Percentiles rank a stretch among this genome's conserved stretches.
Evolutionary conservation across 2,113 vertebrate species (phyloP).

Genomic region (Alligator mississippiensis): DNA sequence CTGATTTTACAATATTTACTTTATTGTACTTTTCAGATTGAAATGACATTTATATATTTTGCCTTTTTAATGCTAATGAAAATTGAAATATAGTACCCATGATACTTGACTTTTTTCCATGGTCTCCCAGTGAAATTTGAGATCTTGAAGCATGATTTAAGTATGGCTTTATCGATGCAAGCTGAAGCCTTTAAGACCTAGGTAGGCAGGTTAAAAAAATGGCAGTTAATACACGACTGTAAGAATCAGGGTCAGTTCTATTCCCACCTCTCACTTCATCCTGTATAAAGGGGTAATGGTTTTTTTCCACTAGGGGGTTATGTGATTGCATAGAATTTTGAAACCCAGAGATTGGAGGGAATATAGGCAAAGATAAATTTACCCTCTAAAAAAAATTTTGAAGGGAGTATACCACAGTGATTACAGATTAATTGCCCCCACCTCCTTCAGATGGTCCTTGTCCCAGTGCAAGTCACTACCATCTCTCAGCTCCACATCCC

Average conservation of each 20-base stretch:
- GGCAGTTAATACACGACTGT: neutral
- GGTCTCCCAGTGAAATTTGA: neutral
- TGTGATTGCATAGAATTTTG: neutral
- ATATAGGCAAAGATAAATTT: neutral
- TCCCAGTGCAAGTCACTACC: no score
- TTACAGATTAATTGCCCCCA: neutral
- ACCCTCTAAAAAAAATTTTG: neutral
- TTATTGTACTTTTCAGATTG: neutral
- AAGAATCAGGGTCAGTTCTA: neutral
- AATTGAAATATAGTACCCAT: neutral
- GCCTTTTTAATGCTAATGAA: neutral
- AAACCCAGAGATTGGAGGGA: neutral
- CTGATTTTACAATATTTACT: neutral
- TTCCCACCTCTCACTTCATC: neutral
- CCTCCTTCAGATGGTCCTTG: neutral
- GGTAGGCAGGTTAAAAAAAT: neutral
- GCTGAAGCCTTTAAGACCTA: neutral
- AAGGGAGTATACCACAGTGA: neutral
- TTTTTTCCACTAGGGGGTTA: neutral
- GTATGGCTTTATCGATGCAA: neutral
- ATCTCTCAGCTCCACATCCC: neutral
- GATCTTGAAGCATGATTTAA: neutral
- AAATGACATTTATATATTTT: slow-evolving; percentile 14
- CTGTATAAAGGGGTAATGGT: neutral
- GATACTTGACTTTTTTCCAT: rapidly evolving